Evolutionary conservation across 2,797 vertebrate genomes (phyloP).

Genomic region (Meriones psammophilus): DNA sequence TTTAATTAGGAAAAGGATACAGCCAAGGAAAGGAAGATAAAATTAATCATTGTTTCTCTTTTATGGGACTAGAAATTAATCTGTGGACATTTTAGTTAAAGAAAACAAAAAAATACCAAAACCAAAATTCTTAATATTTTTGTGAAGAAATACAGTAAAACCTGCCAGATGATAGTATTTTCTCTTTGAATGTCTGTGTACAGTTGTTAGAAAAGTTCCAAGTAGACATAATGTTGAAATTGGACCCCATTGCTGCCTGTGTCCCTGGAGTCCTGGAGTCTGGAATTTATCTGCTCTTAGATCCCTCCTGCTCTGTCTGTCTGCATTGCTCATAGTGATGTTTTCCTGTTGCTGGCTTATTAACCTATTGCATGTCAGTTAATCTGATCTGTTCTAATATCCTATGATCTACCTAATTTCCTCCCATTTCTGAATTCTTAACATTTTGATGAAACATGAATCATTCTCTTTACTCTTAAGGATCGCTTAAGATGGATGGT

Average conservation of each 20-base stretch:
- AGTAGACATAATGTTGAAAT: conserved; percentile 50
- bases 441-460: conserved; percentile 70
- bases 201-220: conserved; percentile 72
- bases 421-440: conserved; percentile 75
- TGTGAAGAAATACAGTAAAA: conserved; percentile 80
- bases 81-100: conserved; percentile 75
- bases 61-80: conserved; percentile 71
- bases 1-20: conserved; percentile 42
- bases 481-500: conserved; percentile 60
- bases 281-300: conserved; percentile 33
- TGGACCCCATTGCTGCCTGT: conserved; percentile 10
- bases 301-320: conserved; percentile 74
- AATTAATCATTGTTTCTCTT: conserved; percentile 67
- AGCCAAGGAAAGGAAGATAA: conserved; percentile 41
- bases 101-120: background rate
- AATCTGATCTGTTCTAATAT: conserved; percentile 70
- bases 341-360: conserved; percentile 73
- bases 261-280: conserved; percentile 39
- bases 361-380: conserved; percentile 79
- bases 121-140: conserved; percentile 74
- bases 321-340: conserved; percentile 66
- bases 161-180: conserved; percentile 75
- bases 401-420: conserved; percentile 72
- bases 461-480: conserved; percentile 78
- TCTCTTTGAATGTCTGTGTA: conserved; percentile 83